Evolutionary conservation across 1,140 invertebrate species (phyloP).

Genomic region (Dendroctonus ponderosae): DNA sequence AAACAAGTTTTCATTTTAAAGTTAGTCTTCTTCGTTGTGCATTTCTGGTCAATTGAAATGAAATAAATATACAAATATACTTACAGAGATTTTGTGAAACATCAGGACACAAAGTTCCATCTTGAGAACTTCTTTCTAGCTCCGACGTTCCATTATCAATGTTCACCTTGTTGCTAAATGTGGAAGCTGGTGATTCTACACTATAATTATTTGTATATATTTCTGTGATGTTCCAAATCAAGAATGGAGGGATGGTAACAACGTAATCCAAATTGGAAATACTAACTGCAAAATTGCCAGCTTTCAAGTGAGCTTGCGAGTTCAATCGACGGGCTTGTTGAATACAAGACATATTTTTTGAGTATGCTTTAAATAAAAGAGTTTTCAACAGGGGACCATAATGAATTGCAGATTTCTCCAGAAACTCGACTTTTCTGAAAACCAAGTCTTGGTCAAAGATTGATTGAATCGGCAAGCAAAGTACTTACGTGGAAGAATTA

Average conservation of each 20-base stretch:
- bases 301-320: conserved; percentile 1
- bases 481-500: conserved; percentile 43
- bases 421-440: conserved; percentile 22
- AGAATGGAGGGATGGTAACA: conserved; percentile 32
- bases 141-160: conserved; percentile 1
- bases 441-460: background rate
- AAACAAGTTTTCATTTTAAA: too few relatives aligned
- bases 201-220: conserved; percentile 4
- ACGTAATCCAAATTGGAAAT: conserved; percentile 32
- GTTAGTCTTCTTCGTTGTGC: too few relatives aligned
- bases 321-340: background rate
- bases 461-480: background rate
- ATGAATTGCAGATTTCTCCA: conserved; percentile 23
- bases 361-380: conserved; percentile 30
- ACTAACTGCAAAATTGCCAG: conserved; percentile 11
- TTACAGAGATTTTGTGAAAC: conserved; percentile 32
- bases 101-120: conserved; percentile 31
- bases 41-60: too few relatives aligned
- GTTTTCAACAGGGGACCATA: conserved; percentile 37
- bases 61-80: conserved; percentile 4
- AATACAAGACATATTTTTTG: conserved; percentile 9
- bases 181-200: background rate
- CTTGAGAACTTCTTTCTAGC: background rate
- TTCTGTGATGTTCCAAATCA: conserved; percentile 19
- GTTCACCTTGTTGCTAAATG: background rate